Base-by-base conservation (phyloP, 2,797 vertebrate genomes). In the Masticophis lateralis region DNA sequence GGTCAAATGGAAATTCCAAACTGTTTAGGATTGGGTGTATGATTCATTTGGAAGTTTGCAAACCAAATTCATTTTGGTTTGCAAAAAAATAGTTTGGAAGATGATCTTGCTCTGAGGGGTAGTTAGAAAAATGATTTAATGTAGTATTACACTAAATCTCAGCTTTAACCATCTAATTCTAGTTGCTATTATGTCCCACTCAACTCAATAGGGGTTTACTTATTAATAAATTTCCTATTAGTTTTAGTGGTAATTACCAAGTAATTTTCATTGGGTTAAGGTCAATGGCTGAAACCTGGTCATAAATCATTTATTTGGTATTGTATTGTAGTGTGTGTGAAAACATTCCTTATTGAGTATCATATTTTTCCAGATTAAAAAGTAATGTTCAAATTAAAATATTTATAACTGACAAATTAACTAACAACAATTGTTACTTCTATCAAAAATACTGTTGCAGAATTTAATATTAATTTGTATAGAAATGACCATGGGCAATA, bases 331-430 rank as follows among this genome's bases (percentile, higher is more conserved):
- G 25, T 18, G 32, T 63, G 57, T 89, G 63, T 53, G 61, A 60
- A 56, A 91, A 25, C 27, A 79, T 91, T 93, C n/a, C 28, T 61
- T 83, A 55, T 53, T n/a, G 43, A 88, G 55, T 88, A 51, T 93
- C 86, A 55, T 59, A 16, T 92, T 37, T 61, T 88, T 56, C 92
- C 43, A 74, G 37, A 88, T 56, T 69, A 92, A 88, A 89, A 60
- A 79, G 56, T 61, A 37, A 63, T 66, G 28, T 66, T 93, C 32
- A 86, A 89, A 56, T 91, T 83, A 91, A 94, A 94, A 53, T 43
- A 94, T 94, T 97, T 95, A 96, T 18, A 18, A 92, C 14, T 27
- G 95, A 92, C 55, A 87, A 18, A 92, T 89, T 94, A 12, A 86
- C 92, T 95, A 92, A 95, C 83, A 90, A 86, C 74, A 94, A 47